These are phyloP conservation scores for Nesospiza acunhae DNA, from an alignment of 2,113 vertebrate species.

Conservation along the genomic window DNA sequence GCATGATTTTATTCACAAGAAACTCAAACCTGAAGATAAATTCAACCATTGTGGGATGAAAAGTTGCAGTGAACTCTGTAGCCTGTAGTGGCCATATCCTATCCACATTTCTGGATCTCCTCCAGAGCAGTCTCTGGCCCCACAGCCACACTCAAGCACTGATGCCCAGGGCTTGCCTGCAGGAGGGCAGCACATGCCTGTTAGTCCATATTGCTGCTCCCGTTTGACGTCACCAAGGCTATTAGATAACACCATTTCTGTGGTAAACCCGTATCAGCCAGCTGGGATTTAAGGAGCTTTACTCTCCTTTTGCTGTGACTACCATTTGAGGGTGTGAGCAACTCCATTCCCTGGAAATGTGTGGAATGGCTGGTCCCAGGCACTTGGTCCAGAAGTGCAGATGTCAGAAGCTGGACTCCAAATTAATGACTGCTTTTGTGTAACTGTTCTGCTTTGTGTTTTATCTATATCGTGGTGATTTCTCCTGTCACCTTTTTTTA, in stretches of 20 bases:
- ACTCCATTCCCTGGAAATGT: background rate
- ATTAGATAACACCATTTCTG: conserved; percentile 40
- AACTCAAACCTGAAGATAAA: background rate
- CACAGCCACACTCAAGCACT: background rate
- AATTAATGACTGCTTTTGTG: background rate
- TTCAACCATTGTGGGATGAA: background rate
- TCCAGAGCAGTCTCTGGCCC: background rate
- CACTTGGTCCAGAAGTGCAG: background rate
- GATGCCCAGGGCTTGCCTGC: background rate
- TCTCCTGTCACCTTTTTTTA: background rate
- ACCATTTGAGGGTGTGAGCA: background rate
- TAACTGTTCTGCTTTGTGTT: background rate
- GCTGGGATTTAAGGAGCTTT: conserved; percentile 42
- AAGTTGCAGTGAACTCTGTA: background rate
- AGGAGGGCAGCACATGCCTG: background rate
- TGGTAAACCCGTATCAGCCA: background rate
- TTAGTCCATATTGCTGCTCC: background rate
- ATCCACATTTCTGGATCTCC: background rate
- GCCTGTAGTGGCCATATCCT: background rate
- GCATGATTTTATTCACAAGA: background rate
- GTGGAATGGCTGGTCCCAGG: background rate
- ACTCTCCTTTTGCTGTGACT: conserved; percentile 14
- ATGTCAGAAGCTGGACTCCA: background rate
- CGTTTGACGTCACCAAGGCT: background rate
- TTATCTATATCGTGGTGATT: background rate